Percentiles rank a stretch among this genome's conserved stretches.
These are phyloP conservation scores for Nebria ingens DNA, from an alignment of 1,140 invertebrate species.

Conservation along the genomic window DNA sequence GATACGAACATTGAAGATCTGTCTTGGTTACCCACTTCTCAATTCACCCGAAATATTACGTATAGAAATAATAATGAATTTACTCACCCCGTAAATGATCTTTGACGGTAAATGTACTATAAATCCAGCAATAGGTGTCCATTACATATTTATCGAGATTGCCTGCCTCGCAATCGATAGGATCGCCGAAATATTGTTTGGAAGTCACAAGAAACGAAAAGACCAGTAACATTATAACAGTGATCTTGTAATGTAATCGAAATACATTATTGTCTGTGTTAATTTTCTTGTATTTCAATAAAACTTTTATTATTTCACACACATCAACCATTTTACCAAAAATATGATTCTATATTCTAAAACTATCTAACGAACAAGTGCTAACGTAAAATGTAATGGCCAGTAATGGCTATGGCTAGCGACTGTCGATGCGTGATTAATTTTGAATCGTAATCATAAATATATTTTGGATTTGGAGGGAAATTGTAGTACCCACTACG, in stretches of 20 bases:
- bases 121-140: constrained; percentile 67
- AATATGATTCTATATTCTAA: no score
- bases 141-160: constrained; percentile 43
- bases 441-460: no score
- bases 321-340: constrained; percentile 26
- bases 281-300: constrained; percentile 47
- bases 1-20: neutral
- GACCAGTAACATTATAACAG: constrained; percentile 50
- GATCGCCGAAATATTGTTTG: constrained; percentile 63
- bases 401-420: no score
- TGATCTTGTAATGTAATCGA: constrained; percentile 55
- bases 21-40: neutral
- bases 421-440: no score
- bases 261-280: constrained; percentile 56
- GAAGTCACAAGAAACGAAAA: constrained; percentile 54
- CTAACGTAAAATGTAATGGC: no score
- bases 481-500: no score
- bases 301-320: constrained; percentile 24
- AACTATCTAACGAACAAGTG: no score
- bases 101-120: constrained; percentile 58
- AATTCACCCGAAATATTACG: neutral
- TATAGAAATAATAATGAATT: constrained; percentile 2
- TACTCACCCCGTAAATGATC: constrained; percentile 36
- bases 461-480: no score
- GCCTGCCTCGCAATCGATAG: constrained; percentile 51